phyloP scores from a whole-genome alignment of 2,113 vertebrate genomes.

The Sorex araneus region DNA sequence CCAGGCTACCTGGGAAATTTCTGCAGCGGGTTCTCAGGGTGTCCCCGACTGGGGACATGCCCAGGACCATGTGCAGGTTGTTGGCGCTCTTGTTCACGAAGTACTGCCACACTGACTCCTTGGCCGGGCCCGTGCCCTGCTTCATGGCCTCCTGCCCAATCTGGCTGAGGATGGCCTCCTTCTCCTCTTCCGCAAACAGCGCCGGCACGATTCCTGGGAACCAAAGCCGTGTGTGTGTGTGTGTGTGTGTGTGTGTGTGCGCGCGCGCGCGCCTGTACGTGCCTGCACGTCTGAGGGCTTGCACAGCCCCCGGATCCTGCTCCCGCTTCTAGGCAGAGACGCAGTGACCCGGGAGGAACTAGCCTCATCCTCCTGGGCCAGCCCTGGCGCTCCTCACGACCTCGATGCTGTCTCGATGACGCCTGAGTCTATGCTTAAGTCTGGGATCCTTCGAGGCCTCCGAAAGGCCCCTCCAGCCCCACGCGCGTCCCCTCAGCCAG shows the following conservation, averaged over 20 bases:
- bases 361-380: too few relatives aligned
- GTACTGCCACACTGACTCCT: slow-evolving; percentile 96
- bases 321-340: not conserved
- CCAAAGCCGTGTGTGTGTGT: not conserved
- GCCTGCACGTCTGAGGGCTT: not conserved
- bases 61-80: slow-evolving; percentile 96
- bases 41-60: slow-evolving; percentile 97
- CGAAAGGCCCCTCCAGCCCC: too few relatives aligned
- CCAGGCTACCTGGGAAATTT: slow-evolving; percentile 94
- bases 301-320: not conserved
- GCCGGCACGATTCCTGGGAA: slow-evolving; percentile 96
- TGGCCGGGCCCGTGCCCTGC: slow-evolving; percentile 90
- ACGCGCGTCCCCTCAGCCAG: not conserved
- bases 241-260: too few relatives aligned
- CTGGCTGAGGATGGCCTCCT: slow-evolving; percentile 92
- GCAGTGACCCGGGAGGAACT: not conserved
- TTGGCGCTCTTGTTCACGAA: slow-evolving; percentile 96
- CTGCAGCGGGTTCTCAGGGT: slow-evolving; percentile 95
- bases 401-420: too few relatives aligned
- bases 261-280: too few relatives aligned
- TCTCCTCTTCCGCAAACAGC: slow-evolving; percentile 96
- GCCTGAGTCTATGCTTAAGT: too few relatives aligned
- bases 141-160: slow-evolving; percentile 92
- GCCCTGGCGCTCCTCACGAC: not conserved
- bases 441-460: too few relatives aligned